Evolutionary conservation across 2,113 vertebrate species (phyloP).

Genomic region (Eupsittula cactorum): DNA sequence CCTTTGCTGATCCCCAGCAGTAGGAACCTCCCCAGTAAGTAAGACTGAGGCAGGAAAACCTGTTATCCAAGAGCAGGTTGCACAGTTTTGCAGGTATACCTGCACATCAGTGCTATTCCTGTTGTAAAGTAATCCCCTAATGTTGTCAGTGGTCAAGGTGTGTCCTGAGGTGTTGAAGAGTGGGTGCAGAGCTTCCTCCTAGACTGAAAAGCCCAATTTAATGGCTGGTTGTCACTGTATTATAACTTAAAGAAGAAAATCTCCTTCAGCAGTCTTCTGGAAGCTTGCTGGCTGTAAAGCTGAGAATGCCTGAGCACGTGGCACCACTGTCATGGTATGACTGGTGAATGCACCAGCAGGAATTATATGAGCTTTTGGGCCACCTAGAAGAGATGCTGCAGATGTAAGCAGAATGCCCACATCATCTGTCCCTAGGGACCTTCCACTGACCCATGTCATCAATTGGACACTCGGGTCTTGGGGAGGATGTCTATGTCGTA

Average conservation of each 20-base stretch:
- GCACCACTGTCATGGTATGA: too few species aligned
- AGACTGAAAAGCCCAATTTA: not conserved
- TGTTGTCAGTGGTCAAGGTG: not conserved
- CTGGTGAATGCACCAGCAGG: rapidly evolving
- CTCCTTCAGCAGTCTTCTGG: not conserved
- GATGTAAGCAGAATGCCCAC: not conserved
- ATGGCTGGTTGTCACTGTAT: not conserved
- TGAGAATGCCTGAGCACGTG: rapidly evolving
- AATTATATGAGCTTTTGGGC: not conserved
- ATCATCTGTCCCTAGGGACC: rapidly evolving
- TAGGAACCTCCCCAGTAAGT: rapidly evolving
- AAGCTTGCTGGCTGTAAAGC: not conserved
- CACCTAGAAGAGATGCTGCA: not conserved
- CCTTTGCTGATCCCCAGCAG: not conserved
- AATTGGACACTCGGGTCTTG: rapidly evolving
- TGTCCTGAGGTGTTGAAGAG: not conserved
- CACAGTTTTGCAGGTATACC: not conserved
- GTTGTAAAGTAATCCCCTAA: not conserved
- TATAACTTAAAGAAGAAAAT: not conserved
- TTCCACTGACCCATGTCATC: not conserved
- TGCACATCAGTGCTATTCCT: not conserved
- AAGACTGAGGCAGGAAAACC: not conserved
- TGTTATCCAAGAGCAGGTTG: not conserved
- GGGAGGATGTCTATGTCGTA: too few species aligned
- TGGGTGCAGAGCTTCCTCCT: not conserved